Evolutionary conservation across 1,140 invertebrate species (phyloP), one percentile per base, ranked within the genome.

Genomic region (Brachionus paranguensis): DNA sequence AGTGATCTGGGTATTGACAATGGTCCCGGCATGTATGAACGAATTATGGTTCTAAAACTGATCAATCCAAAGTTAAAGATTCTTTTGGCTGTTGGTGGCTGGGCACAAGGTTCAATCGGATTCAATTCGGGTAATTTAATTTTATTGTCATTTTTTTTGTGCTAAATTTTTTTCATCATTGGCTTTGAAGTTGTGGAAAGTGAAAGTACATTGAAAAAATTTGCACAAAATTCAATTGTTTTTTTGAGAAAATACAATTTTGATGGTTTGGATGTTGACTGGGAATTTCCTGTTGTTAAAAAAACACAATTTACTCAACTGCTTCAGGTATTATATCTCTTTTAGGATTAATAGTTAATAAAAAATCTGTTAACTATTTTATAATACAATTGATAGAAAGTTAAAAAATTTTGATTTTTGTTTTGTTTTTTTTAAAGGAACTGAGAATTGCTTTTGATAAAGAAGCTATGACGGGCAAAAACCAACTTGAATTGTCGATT

Each of bases 71-170:
- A 20, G 17, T 37, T 84, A 5, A 72, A 84, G 14, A 72, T 84
- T n/a, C 12, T 74, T 14, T 55, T 53, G 27, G 65, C 65, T 20
- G 24, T 74, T 5, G 65, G 65, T 65, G 95, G 95, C 0, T 92
- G 95, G 95, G 94, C 94, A 0, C 94, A 95, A 87, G 95, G 94
- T 6, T 90, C 92, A 60, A 14, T 6, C 7, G 78, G 33, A 24
- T 83, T 83, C 45, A 29, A 55, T 64, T 10, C 43, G 8, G 43
- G 33, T 64, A 55, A 37, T 37, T 37, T 6, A 37, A 37, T 37
- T 37, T 37, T 37, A 37, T 37, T 7, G 33, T 37, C 33, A 50
- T n/a, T 55, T 55, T 55, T 65, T 60, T 47, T 33, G 1, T 76
- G 3, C 24, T 47, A n/a, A n/a, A n/a, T 3, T 47, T 12, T 47